Conservation (phyloP, 2,113 vertebrate species). For the Corynorhinus townsendii region DNA sequence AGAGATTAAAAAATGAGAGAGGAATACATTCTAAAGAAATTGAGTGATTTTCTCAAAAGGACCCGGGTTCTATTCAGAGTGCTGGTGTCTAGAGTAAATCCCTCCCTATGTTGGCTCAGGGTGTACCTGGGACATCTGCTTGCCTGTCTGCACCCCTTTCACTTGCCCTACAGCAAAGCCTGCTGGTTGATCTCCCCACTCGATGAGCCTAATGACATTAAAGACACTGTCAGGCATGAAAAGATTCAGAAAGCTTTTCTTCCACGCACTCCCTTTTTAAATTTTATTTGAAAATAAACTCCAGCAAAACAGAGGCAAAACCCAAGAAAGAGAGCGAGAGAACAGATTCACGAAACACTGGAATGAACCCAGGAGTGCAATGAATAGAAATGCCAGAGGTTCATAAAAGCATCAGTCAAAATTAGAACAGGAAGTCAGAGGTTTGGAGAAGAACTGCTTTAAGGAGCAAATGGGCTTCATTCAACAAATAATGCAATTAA, state of each 20-base stretch:
- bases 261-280: background rate
- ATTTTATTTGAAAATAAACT: background rate
- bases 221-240: background rate
- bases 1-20: background rate
- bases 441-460: background rate
- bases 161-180: background rate
- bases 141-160: background rate
- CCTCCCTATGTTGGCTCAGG: background rate
- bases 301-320: background rate
- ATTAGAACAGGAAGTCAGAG: slow-evolving; percentile 56
- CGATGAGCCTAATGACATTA: background rate
- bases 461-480: slow-evolving; percentile 55
- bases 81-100: background rate
- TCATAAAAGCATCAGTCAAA: slow-evolving; percentile 24
- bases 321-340: background rate
- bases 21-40: background rate
- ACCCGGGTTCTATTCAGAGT: background rate
- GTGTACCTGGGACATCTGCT: background rate
- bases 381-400: slow-evolving; percentile 34
- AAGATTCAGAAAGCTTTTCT: background rate
- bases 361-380: background rate
- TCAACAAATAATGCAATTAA: slow-evolving; percentile 56
- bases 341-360: background rate
- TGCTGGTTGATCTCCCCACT: background rate
- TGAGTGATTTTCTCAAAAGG: background rate